Evolutionary conservation across 2,888 invertebrate species (phyloP).

Genomic region (Oscheius sp.): DNA sequence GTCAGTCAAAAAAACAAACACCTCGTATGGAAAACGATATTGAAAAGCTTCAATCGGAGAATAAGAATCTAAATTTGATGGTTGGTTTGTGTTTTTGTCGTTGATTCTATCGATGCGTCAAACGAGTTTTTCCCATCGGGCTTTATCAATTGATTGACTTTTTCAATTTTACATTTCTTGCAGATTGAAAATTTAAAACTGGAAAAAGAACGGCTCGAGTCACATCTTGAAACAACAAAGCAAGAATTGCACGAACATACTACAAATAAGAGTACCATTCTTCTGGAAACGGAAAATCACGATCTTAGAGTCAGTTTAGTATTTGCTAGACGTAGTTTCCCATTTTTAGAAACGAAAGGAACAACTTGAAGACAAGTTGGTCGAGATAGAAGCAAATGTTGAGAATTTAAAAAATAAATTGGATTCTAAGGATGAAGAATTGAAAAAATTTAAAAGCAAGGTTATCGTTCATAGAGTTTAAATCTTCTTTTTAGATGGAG

Average conservation of each 20-base stretch:
- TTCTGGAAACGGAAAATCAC: slow-evolving; percentile 16
- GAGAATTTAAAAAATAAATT: neutral
- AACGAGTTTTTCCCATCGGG: slow-evolving; percentile 7
- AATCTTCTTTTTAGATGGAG: neutral
- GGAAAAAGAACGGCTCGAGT: slow-evolving; percentile 6
- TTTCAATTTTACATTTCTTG: neutral
- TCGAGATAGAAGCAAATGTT: slow-evolving; percentile 17
- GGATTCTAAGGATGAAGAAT: slow-evolving; percentile 17
- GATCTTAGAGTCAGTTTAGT: slow-evolving; percentile 14
- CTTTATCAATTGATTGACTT: neutral
- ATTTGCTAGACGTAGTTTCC: too few species aligned
- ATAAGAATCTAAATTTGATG: too few species aligned
- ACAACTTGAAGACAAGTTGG: slow-evolving; percentile 6
- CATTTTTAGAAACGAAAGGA: slow-evolving; percentile 16
- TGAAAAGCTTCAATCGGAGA: too few species aligned
- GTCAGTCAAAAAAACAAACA: too few species aligned
- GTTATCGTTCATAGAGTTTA: neutral
- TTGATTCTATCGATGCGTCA: too few species aligned
- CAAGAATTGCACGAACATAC: slow-evolving; percentile 1
- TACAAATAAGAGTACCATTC: neutral
- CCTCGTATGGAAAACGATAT: too few species aligned
- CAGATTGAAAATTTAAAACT: slow-evolving; percentile 14
- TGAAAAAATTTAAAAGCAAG: slow-evolving; percentile 3
- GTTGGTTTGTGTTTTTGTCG: too few species aligned
- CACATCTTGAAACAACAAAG: slow-evolving; percentile 6